Evolutionary conservation across 2,888 invertebrate genomes (phyloP), one percentile per base, ranked within the genome.

Genomic region (Drosophila algonquin): DNA sequence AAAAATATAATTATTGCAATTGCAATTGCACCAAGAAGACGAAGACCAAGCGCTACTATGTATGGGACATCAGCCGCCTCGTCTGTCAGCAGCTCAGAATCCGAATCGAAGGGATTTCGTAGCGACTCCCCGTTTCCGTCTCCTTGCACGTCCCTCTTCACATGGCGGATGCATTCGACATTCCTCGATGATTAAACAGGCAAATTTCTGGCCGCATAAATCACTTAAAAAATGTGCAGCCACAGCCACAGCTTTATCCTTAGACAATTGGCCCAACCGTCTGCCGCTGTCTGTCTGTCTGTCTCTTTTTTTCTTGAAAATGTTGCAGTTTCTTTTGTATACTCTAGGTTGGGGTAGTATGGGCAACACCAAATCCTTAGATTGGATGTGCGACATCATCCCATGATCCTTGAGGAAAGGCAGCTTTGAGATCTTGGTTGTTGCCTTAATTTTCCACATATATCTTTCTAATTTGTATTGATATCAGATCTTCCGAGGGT

Each of bases 1-100:
- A 90, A 89, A 90, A 90, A 89, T 89, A 89, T 90, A 89, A 89
- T 90, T 89, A 90, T 89, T 90, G 89, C 86, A 78, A 82, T 76
- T 79, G 67, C 75, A 72, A 35, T 35, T 12, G 73, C 73, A 61
- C 69, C 64, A 67, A 16, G 21, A 21, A 75, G 59, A 57, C 35
- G 40, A 6, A 40, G 40, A 12, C 40, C 40, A 7, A 40, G 40
- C 48, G 44, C 72, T 8, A 12, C 12, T 4, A 10, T 3, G 10
- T 73, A 65, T 59, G 62, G 62, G 54, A 48, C 12, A 60, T 53
- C 72, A 64, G 73, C 12, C 40, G 5, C 6, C 14, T 46, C 50
- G 63, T 68, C 79, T 72, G 76, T 76, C 81, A 73, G 58, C 76
- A 67, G 62, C 58, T 59, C 64, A 60, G 56, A 50, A 54, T 46